Conservation (phyloP, 1,140 invertebrate genomes). For the Belonocnema kinseyi region DNA sequence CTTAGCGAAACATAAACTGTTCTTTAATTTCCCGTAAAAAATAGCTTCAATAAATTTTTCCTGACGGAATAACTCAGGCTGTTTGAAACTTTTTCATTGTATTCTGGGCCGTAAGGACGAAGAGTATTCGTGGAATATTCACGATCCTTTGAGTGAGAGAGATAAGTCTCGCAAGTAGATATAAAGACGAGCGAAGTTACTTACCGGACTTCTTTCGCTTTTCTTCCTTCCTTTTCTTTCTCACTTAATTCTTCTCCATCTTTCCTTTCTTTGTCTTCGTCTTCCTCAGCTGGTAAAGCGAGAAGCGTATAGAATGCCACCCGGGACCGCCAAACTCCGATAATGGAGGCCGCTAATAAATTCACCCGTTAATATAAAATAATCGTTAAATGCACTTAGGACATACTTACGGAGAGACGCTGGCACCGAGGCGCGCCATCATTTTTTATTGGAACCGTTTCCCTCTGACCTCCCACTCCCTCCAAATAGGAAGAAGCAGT, state of each 20-base stretch:
- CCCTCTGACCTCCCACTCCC: conserved; percentile 47
- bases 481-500: background rate
- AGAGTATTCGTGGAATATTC: conserved; percentile 2
- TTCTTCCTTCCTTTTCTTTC: conserved; percentile 12
- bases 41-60: background rate
- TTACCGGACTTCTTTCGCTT: conserved; percentile 20
- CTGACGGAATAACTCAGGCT: background rate
- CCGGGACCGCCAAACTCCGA: conserved; percentile 62
- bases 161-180: conserved; percentile 15
- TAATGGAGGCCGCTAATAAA: conserved; percentile 74
- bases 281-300: conserved; percentile 46
- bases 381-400: conserved; percentile 76
- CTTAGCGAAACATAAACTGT: background rate
- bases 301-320: conserved; percentile 59
- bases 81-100: conserved; percentile 23
- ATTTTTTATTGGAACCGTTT: conserved; percentile 69
- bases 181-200: conserved; percentile 31
- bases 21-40: background rate
- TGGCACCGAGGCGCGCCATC: conserved; percentile 60
- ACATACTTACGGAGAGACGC: conserved; percentile 66
- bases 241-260: conserved; percentile 15
- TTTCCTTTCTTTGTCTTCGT: conserved; percentile 37
- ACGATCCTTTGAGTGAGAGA: conserved; percentile 4
- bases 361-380: conserved; percentile 74
- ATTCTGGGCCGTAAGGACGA: background rate